Evolutionary conservation across 2,888 invertebrate genomes (phyloP).

Genomic region (Lampropteryx suffumata): DNA sequence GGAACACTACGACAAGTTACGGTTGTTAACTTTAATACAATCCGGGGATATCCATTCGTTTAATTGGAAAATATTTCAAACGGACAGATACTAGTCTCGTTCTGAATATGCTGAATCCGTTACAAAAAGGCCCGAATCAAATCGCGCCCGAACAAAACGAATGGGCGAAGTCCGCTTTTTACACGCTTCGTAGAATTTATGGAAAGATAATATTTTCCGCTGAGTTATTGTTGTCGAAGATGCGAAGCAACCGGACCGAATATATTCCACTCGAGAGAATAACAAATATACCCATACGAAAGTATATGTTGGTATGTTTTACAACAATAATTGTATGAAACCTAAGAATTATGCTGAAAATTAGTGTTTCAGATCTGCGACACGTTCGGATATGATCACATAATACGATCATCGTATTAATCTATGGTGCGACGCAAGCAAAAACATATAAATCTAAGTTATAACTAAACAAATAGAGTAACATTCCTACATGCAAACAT

Average conservation of each 20-base stretch:
- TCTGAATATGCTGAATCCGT: constrained; percentile 32
- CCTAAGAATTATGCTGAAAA: too few relatives aligned
- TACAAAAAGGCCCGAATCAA: constrained; percentile 14
- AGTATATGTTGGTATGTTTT: constrained; percentile 1
- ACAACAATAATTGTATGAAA: too few relatives aligned
- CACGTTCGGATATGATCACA: too few relatives aligned
- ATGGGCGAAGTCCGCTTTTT: constrained; percentile 26
- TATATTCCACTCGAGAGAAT: constrained; percentile 17
- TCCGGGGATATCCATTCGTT: constrained; percentile 42
- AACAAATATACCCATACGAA: neutral
- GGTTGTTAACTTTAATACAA: constrained; percentile 50
- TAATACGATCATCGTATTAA: neutral
- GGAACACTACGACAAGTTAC: constrained; percentile 37
- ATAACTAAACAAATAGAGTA: constrained; percentile 15
- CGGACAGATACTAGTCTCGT: constrained; percentile 35
- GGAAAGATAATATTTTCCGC: constrained; percentile 22
- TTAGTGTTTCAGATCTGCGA: too few relatives aligned
- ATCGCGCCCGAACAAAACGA: constrained; percentile 28
- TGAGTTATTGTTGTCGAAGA: constrained; percentile 22
- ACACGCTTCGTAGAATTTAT: constrained; percentile 19
- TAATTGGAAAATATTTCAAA: constrained; percentile 55
- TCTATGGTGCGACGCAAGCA: neutral
- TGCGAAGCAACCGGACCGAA: constrained; percentile 3
- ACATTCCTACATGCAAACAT: constrained; percentile 3
- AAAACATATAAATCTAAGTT: constrained; percentile 1